phyloP scores from a whole-genome alignment of 2,797 vertebrate genomes.

The Gymnothorax reevesii region DNA sequence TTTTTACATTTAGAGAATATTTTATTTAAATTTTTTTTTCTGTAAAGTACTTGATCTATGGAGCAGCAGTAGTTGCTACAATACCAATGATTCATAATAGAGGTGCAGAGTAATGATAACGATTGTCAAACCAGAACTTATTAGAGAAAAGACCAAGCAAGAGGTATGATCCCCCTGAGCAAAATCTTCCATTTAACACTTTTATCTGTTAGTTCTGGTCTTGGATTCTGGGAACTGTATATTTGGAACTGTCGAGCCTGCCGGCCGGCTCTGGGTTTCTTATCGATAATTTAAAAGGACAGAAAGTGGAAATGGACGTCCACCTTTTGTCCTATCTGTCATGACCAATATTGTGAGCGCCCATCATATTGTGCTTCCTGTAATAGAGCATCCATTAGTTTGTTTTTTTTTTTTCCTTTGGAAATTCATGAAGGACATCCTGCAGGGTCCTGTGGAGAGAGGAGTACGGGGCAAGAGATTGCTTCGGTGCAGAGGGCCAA shows the following conservation, averaged over 20 bases:
- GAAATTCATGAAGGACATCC: constrained; percentile 47
- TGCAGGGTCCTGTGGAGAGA: constrained; percentile 50
- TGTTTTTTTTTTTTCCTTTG: constrained; percentile 35
- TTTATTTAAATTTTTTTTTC: neutral
- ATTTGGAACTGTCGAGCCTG: neutral
- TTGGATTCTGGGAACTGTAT: neutral
- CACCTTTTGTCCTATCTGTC: constrained; percentile 33
- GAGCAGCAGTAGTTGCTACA: neutral
- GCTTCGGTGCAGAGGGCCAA: constrained; percentile 51
- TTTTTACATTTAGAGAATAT: neutral
- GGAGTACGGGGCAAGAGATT: constrained; percentile 42
- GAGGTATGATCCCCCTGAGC: too few species aligned
- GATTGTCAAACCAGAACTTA: neutral
- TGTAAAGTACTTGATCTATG: neutral
- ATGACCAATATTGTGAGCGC: constrained; percentile 36
- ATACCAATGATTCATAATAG: neutral
- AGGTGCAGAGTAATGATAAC: neutral
- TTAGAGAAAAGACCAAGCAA: neutral
- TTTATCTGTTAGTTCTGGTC: neutral
- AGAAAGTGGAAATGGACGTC: constrained; percentile 21
- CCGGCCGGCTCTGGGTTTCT: neutral
- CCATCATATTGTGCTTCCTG: constrained; percentile 49
- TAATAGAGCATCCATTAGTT: constrained; percentile 41
- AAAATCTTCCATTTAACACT: neutral
- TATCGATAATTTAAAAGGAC: neutral